Percentiles rank a stretch among this genome's conserved stretches.
Conservation (phyloP, 2,888 invertebrate genomes). For the Theretra japonica region DNA sequence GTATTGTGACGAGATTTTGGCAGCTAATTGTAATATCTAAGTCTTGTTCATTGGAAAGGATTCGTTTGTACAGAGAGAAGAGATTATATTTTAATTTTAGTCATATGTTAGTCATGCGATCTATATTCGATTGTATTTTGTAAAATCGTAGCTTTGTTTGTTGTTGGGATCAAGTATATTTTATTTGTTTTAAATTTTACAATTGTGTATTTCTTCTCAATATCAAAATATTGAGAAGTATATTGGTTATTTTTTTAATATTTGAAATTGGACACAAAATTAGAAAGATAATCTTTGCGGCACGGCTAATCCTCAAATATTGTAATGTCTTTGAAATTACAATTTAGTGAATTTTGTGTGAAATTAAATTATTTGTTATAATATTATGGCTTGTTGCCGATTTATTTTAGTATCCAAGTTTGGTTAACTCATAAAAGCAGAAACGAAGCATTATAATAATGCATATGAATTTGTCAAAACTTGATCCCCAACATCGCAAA, state of each 20-base stretch:
- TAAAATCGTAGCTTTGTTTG: background rate
- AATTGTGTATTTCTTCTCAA: too few relatives aligned
- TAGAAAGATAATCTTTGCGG: too few relatives aligned
- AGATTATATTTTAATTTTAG: conserved; percentile 7
- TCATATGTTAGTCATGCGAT: background rate
- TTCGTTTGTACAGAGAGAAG: conserved; percentile 16
- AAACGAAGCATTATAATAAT: background rate
- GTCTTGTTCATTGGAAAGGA: background rate
- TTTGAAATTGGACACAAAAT: too few relatives aligned
- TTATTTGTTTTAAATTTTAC: background rate
- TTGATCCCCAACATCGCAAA: background rate
- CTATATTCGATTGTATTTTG: background rate
- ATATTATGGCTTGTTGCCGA: too few relatives aligned
- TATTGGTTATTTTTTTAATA: too few relatives aligned
- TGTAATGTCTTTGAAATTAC: too few relatives aligned
- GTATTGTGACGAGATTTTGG: background rate
- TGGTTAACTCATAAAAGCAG: too few relatives aligned
- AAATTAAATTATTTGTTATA: too few relatives aligned
- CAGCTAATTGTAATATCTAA: conserved; percentile 11
- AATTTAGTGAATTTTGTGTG: too few relatives aligned
- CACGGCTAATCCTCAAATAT: too few relatives aligned
- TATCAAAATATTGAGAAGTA: too few relatives aligned
- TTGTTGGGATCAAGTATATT: conserved; percentile 1
- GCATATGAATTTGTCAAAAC: background rate
- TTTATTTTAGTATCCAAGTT: too few relatives aligned